A percentile compares a stretch with the other conserved stretches of the same genome.
These are phyloP conservation scores for Laterallus jamaicensis DNA, from an alignment of 2,113 vertebrate genomes.

Conservation along the genomic window DNA sequence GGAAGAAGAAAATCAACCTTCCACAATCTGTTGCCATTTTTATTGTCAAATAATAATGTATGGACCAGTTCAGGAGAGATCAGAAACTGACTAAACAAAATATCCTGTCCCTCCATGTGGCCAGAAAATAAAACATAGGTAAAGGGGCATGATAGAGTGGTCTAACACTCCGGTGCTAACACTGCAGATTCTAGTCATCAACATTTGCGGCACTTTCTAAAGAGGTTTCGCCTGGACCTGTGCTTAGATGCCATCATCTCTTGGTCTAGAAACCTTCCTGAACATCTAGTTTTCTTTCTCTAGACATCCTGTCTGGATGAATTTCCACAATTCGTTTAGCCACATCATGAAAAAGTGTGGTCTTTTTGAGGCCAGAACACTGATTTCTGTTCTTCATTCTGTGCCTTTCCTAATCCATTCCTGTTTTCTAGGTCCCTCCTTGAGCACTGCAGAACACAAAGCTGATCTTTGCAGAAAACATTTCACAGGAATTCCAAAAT, in stretches of 20 bases:
- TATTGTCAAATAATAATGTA: neutral
- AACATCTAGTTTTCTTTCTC: neutral
- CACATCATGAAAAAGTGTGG: neutral
- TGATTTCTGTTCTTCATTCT: neutral
- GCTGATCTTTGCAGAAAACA: neutral
- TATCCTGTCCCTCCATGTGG: neutral
- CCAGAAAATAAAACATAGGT: neutral
- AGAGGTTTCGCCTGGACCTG: neutral
- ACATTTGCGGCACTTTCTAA: neutral
- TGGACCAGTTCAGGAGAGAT: neutral
- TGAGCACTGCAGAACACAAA: neutral
- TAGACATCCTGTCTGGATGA: neutral
- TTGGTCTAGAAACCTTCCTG: neutral
- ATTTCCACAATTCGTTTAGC: neutral
- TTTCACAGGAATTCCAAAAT: neutral
- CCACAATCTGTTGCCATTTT: neutral
- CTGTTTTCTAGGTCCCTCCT: neutral
- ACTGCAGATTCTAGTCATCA: neutral
- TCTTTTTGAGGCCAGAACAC: neutral
- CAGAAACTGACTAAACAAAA: neutral
- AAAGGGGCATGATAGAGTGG: neutral
- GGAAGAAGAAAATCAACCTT: neutral
- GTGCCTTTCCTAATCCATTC: neutral
- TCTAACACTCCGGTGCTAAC: neutral
- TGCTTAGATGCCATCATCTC: neutral